A percentile compares a stretch with the other conserved stretches of the same genome.
Evolutionary conservation across 2,888 invertebrate genomes (phyloP).

Genomic region (Sclerodermus sp.): DNA sequence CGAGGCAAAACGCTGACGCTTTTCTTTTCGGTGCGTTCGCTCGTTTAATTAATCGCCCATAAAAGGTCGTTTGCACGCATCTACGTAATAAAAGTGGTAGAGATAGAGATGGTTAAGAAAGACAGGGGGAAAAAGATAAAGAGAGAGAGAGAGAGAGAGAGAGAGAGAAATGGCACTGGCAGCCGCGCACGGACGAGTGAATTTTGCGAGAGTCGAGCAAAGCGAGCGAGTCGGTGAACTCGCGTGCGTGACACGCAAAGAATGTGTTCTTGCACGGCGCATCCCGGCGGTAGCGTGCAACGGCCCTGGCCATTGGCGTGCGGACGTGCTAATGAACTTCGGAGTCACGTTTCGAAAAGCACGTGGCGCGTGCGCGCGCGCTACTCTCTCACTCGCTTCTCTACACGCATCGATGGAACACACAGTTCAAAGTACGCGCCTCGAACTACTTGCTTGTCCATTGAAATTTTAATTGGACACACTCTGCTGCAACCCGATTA

Average conservation of each 20-base stretch:
- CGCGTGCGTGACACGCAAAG: constrained; percentile 13
- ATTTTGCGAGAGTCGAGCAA: constrained; percentile 7
- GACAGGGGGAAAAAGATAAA: too few relatives aligned
- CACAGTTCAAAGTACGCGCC: too few relatives aligned
- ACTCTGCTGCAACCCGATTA: too few relatives aligned
- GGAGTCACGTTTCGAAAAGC: constrained; percentile 24
- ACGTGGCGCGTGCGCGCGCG: constrained; percentile 12
- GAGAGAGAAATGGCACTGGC: neutral
- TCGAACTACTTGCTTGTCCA: neutral
- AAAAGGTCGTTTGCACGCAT: too few relatives aligned
- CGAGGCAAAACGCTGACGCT: too few relatives aligned
- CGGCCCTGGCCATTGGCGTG: constrained; percentile 30
- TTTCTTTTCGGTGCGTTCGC: too few relatives aligned
- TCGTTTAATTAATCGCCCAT: too few relatives aligned
- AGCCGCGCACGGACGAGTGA: constrained; percentile 9
- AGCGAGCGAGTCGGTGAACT: constrained; percentile 7
- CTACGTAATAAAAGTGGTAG: too few relatives aligned
- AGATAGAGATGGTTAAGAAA: too few relatives aligned
- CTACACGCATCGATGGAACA: constrained; percentile 1
- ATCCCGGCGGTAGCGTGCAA: constrained; percentile 16
- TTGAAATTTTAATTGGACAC: neutral
- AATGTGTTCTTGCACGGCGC: constrained; percentile 16
- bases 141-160: neutral
- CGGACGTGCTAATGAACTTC: constrained; percentile 39
- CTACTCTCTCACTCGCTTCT: too few relatives aligned